Base-by-base conservation (phyloP, 2,113 vertebrate species). In the Delphinapterus leucas region DNA sequence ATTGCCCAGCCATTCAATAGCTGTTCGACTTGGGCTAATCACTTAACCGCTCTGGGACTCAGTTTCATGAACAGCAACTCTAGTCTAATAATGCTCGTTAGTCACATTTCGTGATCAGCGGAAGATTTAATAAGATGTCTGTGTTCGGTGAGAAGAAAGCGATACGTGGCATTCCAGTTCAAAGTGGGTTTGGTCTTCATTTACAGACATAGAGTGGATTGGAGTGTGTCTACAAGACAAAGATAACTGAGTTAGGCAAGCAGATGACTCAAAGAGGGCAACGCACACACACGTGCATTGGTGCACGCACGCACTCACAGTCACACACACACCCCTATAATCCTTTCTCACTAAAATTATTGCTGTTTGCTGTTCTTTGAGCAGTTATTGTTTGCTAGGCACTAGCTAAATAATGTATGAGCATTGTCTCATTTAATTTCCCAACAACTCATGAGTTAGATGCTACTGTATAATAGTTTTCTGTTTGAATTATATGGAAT, bases 371-470 rank as follows among this genome's bases (percentile, higher is more conserved):
- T 94, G 53, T 70, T 91, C 33, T 74, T 73, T 93, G 61, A 94
- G 53, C 44, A 91, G 70, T 28, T 81, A 79, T 60, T 83, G 65
- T 93, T 97, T 97, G 76, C 41, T 33, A 85, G 47, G 31, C 7
- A 23, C 67, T 55, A 20, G 31, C 4, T 77, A 92, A 93, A 61
- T 92, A 70, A 86, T 95, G 94, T 88, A 82, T 73, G 61, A 93
- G 5, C 9, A 47, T 12, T 81, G 55, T 73, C 55, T 97, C 61
- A 82, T 77, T 88, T 70, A 91, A 95, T 94, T 96, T 93, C 85
- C 38, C 25, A 80, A 47, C 7, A 58, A 61, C 36, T 77, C 49
- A 36, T 60, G 85, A 93, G 2, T 89, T 79, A 90, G 28, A 44
- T 61, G 53, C 17, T 53, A n/a, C 23, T 28, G 20, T 23, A 25